Base-by-base conservation (phyloP, 2,113 vertebrate genomes). In the Steatornis caripensis region DNA sequence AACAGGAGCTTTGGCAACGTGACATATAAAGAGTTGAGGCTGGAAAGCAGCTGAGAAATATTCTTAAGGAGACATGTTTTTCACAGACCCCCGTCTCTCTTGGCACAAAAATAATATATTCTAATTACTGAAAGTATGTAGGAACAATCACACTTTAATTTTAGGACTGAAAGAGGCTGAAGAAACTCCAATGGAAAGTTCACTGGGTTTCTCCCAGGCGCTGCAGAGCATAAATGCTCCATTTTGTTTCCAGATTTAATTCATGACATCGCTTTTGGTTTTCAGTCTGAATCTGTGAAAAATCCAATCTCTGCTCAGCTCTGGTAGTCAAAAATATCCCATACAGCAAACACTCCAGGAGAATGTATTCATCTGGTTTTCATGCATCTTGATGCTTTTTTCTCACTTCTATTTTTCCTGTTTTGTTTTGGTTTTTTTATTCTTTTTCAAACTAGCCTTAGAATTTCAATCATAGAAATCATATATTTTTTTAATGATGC, bases 91-190 rank as follows among this genome's bases (percentile, higher is more conserved):
- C 57, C 84, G 77, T 71, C 81, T 95, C 27, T 84, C 61, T 84
- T 89, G 43, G 70, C 53, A 72, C 41, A 87, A 92, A 87, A 45
- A 0, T 66, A 69, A 12, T 79, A n/a, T n/a, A 15, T 76, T 93
- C 87, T 94, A 97, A 91, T 90, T 96, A 76, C 41, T 72, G 61
- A 41, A 84, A 62, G 22, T 41, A 62, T 76, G 49, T 86, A 90
- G 41, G 60, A 71, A 72, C 21, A 87, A 74, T 83, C 45, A 62
- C 20, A 72, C 11, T 85, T 89, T 77, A 89, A 76, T 58, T 19
- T 37, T 70, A 72, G 26, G 49, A 65, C 46, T 83, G 41, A 85
- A 85, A 75, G 22, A 70, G 29, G 41, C 74, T 85, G 58, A 85
- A 94, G 80, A 91, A 93, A 72, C 22, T 55, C 51, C 4, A 1